phyloP scores from a whole-genome alignment of 1,140 invertebrate genomes.

The Leptonema lineaticorne region DNA sequence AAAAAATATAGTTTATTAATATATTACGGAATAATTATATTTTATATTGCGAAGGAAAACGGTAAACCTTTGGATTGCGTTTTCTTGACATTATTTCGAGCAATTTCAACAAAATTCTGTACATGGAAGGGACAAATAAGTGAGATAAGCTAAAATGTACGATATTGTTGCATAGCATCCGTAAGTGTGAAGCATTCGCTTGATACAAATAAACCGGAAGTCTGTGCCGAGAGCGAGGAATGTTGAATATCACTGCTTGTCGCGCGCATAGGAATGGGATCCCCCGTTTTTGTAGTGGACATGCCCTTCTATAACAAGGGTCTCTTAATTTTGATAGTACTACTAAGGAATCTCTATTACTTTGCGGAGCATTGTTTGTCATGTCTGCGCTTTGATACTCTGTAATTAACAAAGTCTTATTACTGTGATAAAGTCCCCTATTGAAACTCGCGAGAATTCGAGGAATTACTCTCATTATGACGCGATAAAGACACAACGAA shows the following conservation, averaged over 20 bases:
- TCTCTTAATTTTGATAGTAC: constrained; percentile 26
- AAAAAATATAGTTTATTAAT: too few species aligned
- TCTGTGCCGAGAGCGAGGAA: background rate
- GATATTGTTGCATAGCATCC: too few species aligned
- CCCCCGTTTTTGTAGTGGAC: constrained; percentile 26
- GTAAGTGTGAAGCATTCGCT: too few species aligned
- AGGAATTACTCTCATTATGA: constrained; percentile 19
- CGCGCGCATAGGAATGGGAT: background rate
- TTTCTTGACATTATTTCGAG: too few species aligned
- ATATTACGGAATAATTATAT: too few species aligned
- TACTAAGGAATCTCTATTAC: constrained; percentile 21
- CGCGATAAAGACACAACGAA: constrained; percentile 15
- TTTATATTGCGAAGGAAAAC: too few species aligned
- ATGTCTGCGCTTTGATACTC: constrained; percentile 26
- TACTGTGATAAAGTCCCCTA: constrained; percentile 21
- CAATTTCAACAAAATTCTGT: too few species aligned
- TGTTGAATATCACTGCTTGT: background rate
- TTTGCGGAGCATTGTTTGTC: constrained; percentile 26
- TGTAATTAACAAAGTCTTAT: constrained; percentile 27
- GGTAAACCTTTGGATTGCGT: too few species aligned
- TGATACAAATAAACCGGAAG: too few species aligned
- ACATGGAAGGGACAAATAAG: too few species aligned
- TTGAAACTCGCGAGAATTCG: constrained; percentile 23
- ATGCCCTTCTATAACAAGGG: constrained; percentile 18
- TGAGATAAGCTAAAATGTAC: too few species aligned